Evolutionary conservation across 2,888 invertebrate genomes (phyloP).

Genomic region (Epirrhoe tristata): DNA sequence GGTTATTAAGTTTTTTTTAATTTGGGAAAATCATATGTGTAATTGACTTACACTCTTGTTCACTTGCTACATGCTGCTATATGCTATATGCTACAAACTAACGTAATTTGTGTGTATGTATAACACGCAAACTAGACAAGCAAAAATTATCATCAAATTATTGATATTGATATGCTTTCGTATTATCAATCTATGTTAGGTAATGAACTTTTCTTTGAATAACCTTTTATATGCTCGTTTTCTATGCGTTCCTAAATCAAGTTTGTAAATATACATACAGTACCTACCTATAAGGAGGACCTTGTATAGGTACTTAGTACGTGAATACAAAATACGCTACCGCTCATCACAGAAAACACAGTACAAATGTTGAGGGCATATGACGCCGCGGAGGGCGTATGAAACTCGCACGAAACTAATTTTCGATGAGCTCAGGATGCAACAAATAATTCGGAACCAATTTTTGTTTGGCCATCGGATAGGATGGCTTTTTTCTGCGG

Average conservation of each 20-base stretch:
- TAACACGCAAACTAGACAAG: background rate
- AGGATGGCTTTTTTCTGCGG: slow-evolving; percentile 19
- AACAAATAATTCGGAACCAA: slow-evolving; percentile 73
- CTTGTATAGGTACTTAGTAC: no score
- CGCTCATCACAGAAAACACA: slow-evolving; percentile 6
- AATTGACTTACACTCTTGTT: no score
- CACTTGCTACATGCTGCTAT: no score
- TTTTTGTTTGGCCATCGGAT: slow-evolving; percentile 64
- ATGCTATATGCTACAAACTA: background rate
- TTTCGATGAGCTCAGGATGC: slow-evolving; percentile 67
- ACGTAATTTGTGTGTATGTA: background rate
- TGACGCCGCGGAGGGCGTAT: slow-evolving; percentile 66
- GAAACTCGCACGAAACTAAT: slow-evolving; percentile 72
- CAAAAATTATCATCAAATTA: background rate
- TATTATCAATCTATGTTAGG: no score
- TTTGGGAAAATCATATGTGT: no score
- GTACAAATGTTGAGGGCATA: slow-evolving; percentile 55
- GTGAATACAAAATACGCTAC: background rate
- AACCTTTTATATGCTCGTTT: no score
- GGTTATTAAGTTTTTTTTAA: no score
- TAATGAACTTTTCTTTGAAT: no score
- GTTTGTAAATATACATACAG: no score
- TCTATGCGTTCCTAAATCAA: no score
- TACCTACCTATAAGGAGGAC: no score
- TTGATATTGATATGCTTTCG: background rate